Percentiles rank a stretch among this genome's conserved stretches.
Conservation (phyloP, 1,140 invertebrate genomes). For the Drosophila pectinifera region DNA sequence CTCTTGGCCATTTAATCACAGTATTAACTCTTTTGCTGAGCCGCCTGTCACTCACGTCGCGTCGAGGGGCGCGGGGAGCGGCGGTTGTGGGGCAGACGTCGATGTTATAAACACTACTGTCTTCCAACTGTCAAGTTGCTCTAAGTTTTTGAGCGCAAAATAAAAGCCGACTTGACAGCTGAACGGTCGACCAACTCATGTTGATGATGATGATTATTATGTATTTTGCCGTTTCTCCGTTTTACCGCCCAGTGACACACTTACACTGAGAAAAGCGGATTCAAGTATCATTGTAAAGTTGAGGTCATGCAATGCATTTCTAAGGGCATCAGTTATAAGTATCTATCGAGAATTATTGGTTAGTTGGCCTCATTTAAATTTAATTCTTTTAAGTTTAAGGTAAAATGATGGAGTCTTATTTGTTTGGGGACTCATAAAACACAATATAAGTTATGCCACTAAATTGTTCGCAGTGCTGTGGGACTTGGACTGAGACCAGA, state of each 20-base stretch:
- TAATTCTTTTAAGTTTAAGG: background rate
- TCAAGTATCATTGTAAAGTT: no score
- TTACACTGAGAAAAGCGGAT: conserved; percentile 1
- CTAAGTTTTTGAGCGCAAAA: conserved; percentile 82
- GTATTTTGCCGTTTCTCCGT: conserved; percentile 61
- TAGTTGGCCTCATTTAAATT: no score
- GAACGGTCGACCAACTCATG: conserved; percentile 61
- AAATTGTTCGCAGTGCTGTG: conserved; percentile 15
- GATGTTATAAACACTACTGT: conserved; percentile 82
- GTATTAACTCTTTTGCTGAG: conserved; percentile 85
- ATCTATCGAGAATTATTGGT: background rate
- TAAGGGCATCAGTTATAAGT: no score
- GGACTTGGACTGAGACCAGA: conserved; percentile 21
- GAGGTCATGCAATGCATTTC: no score
- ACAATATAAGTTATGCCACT: no score
- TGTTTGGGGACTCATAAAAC: no score
- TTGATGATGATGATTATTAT: conserved; percentile 78
- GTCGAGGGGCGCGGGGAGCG: conserved; percentile 9
- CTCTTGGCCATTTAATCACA: conserved; percentile 81
- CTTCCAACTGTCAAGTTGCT: conserved; percentile 81
- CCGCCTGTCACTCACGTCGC: conserved; percentile 82
- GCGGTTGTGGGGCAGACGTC: conserved; percentile 37
- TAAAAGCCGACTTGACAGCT: conserved; percentile 82
- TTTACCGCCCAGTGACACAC: conserved; percentile 53
- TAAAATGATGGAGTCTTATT: no score